These are phyloP conservation scores for Diadumene lineata DNA, from an alignment of 92 coral and sea anemone species.

Conservation along the genomic window DNA sequence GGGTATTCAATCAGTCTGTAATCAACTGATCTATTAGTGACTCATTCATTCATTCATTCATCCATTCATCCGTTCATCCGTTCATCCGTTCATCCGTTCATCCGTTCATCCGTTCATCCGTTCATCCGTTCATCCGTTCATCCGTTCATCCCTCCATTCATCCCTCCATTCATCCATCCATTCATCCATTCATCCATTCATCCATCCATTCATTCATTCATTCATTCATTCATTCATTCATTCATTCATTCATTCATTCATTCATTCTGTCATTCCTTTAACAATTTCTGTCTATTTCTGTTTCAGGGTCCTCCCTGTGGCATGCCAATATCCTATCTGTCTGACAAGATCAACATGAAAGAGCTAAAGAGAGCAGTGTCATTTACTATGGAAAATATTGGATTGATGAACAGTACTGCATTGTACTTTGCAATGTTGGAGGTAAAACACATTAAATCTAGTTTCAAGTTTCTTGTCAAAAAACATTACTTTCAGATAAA, in stretches of 20 bases:
- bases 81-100: not conserved
- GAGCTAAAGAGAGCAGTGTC: constrained; percentile 93
- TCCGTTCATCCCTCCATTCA: not conserved
- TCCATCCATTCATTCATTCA: not conserved
- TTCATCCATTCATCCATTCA: not conserved
- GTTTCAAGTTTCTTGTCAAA: too few species aligned
- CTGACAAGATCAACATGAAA: constrained; percentile 68
- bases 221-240: not conserved
- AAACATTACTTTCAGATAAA: not conserved
- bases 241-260: not conserved
- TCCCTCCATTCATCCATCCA: too few species aligned
- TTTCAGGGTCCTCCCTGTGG: constrained; percentile 51
- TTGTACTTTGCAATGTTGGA: constrained; percentile 79
- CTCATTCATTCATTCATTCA: not conserved
- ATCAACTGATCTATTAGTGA: not conserved
- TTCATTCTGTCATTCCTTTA: not conserved
- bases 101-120: not conserved
- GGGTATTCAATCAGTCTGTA: not conserved
- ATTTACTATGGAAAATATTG: constrained; percentile 81
- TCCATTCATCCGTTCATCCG: not conserved
- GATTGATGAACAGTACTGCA: constrained; percentile 73
- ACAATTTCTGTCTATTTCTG: not conserved
- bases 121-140: not conserved
- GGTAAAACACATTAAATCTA: constrained; percentile 43
- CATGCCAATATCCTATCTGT: constrained; percentile 48